phyloP scores from a whole-genome alignment of 2,888 invertebrate genomes.

The Aquatica leii region DNA sequence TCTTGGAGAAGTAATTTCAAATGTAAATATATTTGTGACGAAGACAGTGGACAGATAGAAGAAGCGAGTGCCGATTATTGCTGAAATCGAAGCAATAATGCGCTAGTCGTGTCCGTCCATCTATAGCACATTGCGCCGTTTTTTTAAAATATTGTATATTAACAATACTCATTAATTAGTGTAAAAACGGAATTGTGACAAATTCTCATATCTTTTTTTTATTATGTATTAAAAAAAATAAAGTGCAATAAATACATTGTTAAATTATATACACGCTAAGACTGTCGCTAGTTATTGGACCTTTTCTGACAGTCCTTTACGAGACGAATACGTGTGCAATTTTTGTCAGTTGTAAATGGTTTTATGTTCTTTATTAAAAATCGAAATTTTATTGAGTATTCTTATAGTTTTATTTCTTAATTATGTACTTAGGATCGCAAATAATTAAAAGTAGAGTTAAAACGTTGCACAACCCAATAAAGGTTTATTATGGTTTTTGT shows the following conservation, averaged over 20 bases:
- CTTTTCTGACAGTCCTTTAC: neutral
- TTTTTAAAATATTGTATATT: conserved; percentile 5
- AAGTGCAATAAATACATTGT: conserved; percentile 33
- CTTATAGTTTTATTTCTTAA: conserved; percentile 16
- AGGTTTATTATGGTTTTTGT: conserved; percentile 12
- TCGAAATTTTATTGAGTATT: conserved; percentile 16
- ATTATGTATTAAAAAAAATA: conserved; percentile 9
- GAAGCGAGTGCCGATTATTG: neutral
- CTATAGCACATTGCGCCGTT: neutral
- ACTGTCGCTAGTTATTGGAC: neutral
- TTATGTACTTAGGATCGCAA: conserved; percentile 24
- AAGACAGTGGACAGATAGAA: neutral
- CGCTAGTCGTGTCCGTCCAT: conserved; percentile 9
- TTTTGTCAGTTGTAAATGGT: conserved; percentile 15
- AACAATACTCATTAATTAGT: conserved; percentile 18
- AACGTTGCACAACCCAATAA: conserved; percentile 26
- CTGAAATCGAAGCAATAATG: too few relatives aligned
- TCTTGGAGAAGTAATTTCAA: neutral
- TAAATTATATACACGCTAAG: conserved; percentile 1
- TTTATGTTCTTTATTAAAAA: conserved; percentile 10
- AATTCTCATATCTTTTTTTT: conserved; percentile 1
- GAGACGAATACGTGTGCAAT: conserved; percentile 20
- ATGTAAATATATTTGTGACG: conserved; percentile 1
- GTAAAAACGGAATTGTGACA: conserved; percentile 18
- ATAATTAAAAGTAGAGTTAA: conserved; percentile 3